Conservation (phyloP, 2,113 vertebrate genomes). For the Apodemus sylvaticus region DNA sequence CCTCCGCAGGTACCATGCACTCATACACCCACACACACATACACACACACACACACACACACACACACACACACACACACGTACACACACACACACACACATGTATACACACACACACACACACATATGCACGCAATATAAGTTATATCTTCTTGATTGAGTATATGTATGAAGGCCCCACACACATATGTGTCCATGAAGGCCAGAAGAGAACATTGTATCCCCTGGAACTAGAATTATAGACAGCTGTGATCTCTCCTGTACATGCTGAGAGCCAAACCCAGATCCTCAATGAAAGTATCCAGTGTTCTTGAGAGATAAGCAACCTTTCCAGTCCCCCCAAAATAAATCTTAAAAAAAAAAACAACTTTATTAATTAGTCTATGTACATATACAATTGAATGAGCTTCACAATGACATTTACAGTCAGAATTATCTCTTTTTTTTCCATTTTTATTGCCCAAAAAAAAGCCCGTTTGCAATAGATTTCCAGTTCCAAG, state of each 20-base stretch:
- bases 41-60: neutral
- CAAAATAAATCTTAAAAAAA: neutral
- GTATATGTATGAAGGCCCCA: neutral
- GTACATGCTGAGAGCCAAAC: neutral
- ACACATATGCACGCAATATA: neutral
- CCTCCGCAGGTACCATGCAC: neutral
- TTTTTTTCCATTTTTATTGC: neutral
- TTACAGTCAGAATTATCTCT: neutral
- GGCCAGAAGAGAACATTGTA: neutral
- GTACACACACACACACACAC: neutral
- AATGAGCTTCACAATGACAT: neutral
- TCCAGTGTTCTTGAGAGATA: neutral
- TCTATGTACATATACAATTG: neutral
- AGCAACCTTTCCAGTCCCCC: no score
- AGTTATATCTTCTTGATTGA: no score
- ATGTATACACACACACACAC: neutral
- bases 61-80: neutral
- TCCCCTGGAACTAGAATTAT: neutral
- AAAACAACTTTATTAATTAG: neutral
- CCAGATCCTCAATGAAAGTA: neutral
- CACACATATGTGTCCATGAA: neutral
- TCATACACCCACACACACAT: neutral
- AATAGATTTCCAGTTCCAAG: neutral
- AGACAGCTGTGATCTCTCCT: neutral
- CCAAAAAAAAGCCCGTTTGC: neutral